Base-by-base conservation (phyloP, 2,888 invertebrate species). In the Heliothis peltigera region DNA sequence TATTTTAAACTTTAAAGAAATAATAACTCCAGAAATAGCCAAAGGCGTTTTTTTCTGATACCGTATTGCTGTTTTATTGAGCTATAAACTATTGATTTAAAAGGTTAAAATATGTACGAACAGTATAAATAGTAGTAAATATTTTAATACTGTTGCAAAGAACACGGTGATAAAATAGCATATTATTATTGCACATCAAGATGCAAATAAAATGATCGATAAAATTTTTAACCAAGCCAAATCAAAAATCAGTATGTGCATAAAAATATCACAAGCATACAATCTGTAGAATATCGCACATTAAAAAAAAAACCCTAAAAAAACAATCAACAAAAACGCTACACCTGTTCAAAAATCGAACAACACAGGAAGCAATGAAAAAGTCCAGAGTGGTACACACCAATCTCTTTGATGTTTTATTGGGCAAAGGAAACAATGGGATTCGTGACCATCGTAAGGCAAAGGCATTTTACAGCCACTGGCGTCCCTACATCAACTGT, bases 371-470 rank as follows among this genome's bases (percentile, higher is more conserved):
- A 78, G 74, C 79, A 77, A 76, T 74, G 63, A 79, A 80, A 77
- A 66, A 74, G 80, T 48, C 65, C 74, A 47, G 69, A 77, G 77
- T 64, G 78, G 80, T 63, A 58, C 63, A 69, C 55, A 83, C 52
- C 77, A 68, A 70, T 58, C 64, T 65, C 83, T 89, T 87, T 89
- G 87, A 89, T 83, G 88, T 89, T 89, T 84, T 86, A 86, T 85
- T 84, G 84, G 80, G 63, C 57, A 61, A 28, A 74, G 81, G 73
- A 82, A 87, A 91, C 89, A 90, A 91, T 89, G 82, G 87, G 51
- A 70, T 56, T 86, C 87, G 89, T 89, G 90, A 87, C 84, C 80
- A 70, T 63, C 44, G 56, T 53, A 68, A 74, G 72, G 65, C 71
- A 72, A 69, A 75, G 76, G 78, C 77, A 82, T 80, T 85, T 78